Conservation (phyloP, 2,797 vertebrate species). For the Diplodus sargus region DNA sequence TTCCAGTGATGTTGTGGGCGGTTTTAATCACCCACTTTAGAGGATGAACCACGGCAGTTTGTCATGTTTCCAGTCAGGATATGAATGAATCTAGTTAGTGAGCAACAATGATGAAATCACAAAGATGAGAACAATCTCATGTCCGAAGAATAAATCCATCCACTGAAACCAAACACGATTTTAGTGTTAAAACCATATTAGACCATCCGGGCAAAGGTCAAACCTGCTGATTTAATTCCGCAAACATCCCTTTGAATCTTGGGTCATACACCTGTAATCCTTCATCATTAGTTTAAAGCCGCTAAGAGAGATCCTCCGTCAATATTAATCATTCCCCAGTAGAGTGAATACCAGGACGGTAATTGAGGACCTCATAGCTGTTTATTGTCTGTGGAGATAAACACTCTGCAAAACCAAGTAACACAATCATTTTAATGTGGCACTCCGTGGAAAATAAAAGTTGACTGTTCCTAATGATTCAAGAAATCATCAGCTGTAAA, state of each 20-base stretch:
- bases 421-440: slow-evolving; percentile 26
- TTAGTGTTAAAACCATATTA: neutral
- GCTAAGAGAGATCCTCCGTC: neutral
- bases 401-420: slow-evolving; percentile 17
- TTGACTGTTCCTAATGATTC: slow-evolving; percentile 58
- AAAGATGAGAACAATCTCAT: neutral
- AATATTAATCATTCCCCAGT: neutral
- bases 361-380: slow-evolving; percentile 3
- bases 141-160: no score
- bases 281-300: slow-evolving; percentile 3
- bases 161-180: neutral
- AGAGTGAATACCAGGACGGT: neutral
- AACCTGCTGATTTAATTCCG: neutral
- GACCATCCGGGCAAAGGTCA: slow-evolving; percentile 7
- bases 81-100: neutral
- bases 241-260: neutral
- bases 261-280: neutral
- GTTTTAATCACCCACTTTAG: no score
- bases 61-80: no score
- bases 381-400: slow-evolving; percentile 29
- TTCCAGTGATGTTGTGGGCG: no score
- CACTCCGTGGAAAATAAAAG: slow-evolving; percentile 54
- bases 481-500: slow-evolving; percentile 61
- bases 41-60: no score
- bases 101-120: neutral